These are phyloP conservation scores for Xenopus laevis DNA, from an alignment of 2,113 vertebrate genomes.

Conservation along the genomic window DNA sequence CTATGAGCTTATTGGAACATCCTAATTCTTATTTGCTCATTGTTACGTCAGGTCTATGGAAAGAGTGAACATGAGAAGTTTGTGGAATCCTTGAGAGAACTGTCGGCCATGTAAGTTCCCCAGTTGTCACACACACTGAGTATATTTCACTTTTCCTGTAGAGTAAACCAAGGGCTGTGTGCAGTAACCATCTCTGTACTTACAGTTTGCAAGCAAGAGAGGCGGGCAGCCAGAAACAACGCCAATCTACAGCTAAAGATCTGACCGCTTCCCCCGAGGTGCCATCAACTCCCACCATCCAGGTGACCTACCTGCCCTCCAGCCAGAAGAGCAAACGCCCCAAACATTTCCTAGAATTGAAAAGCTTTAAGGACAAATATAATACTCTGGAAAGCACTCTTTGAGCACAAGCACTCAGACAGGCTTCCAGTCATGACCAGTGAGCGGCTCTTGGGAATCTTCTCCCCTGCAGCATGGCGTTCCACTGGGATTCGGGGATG, in stretches of 20 bases:
- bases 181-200: neutral
- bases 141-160: too few species aligned
- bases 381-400: conserved; percentile 90
- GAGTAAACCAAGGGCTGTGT: conserved; percentile 53
- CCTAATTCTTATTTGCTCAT: too few species aligned
- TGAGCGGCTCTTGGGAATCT: neutral
- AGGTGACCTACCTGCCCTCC: conserved; percentile 86
- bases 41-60: conserved; percentile 78
- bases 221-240: conserved; percentile 69
- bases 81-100: conserved; percentile 77
- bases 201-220: conserved; percentile 62
- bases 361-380: conserved; percentile 98
- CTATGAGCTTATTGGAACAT: too few species aligned
- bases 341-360: conserved; percentile 91
- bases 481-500: too few species aligned
- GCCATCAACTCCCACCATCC: conserved; percentile 74
- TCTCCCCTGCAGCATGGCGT: too few species aligned
- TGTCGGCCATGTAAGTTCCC: conserved; percentile 79
- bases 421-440: neutral
- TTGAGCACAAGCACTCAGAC: conserved; percentile 52
- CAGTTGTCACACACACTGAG: neutral
- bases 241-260: conserved; percentile 90
- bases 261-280: conserved; percentile 72
- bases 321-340: conserved; percentile 89
- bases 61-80: conserved; percentile 81